Evolutionary conservation across 1,140 invertebrate species (phyloP), one percentile per base, ranked within the genome.

Genomic region (Portunus trituberculatus): DNA sequence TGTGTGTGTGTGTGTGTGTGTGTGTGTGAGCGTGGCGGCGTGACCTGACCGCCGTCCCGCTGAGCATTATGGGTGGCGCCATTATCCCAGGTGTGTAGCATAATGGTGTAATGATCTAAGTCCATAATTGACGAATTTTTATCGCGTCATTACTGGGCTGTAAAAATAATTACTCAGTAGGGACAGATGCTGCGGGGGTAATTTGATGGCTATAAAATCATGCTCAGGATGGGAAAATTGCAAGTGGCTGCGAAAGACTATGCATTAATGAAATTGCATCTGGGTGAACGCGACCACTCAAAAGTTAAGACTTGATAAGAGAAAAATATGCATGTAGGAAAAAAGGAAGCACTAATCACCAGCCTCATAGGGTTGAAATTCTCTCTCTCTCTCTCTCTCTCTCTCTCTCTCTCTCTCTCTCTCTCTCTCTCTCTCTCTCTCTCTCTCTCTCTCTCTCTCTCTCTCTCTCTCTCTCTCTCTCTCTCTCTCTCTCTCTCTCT

Each of bases 111-210:
- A 93, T 93, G 76, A 93, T 93, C 84, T 93, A 93, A 93, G 92
- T 93, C 92, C 82, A 86, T 93, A 93, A 93, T 93, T 83, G 92
- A 86, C 82, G 82, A 82, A 93, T 93, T 93, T 93, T 93, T 93
- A 93, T 86, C 83, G 92, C 92, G 82, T 93, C 92, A 93, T 93
- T 93, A 93, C 84, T 86, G 48, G 45, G 92, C 48, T 93, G 84
- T 86, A 93, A 93, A 93, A 93, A 93, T 93, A 84, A 93, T 93
- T 86, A 86, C 83, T 93, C 92, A 84, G 32, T 84, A 45, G 91
- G 91, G 67, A 82, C 83, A 46, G 92, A 93, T 86, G 83, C 32
- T 84, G 29, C 25, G 39, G 32, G n/a, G 59, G 91, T 92, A 92
- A 92, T 92, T 82, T 92, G 91, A 92, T 83, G 91, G 91, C 67